Base-by-base conservation (phyloP, 2,797 vertebrate genomes). In the Pangasius djambal region DNA sequence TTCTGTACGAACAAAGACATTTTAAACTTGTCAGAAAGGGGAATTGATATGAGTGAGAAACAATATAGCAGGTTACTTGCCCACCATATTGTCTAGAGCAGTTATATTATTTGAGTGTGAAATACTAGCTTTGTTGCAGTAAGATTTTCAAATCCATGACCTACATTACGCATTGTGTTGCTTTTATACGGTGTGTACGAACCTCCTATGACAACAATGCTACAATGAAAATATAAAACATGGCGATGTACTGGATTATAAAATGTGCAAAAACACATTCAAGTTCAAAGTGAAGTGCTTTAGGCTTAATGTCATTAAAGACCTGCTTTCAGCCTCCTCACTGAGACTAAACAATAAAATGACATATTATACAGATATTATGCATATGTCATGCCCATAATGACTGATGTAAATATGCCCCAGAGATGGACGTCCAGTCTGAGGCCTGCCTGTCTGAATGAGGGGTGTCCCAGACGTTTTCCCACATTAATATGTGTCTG, bases 401-500 rank as follows among this genome's bases (percentile, higher is more conserved):
- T 94, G 93, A 92, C 93, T 94, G 93, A 94, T 94, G 93, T 92
- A 92, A 93, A 93, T 92, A 91, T 92, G 92, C 93, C 92, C 94
- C 93, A 95, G 94, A 95, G 94, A 96, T 95, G 95, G 93, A 96
- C 95, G 94, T 96, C 94, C 91, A 91, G 95, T 94, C 94, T 94
- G 94, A 91, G 89, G 92, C 90, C 94, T 93, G 94, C 93, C 93
- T 92, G 93, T 94, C 74, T 79, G 86, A 44, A 70, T 84, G 87
- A 85, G 88, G 89, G 91, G 93, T 94, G 93, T 92, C 93, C 95
- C 91, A 95, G 94, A 96, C 95, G 84, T 94, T 94, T 96, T 95
- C 96, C 95, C 95, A 96, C 96, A 96, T 96, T 96, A 97, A 96
- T 96, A 95, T 96, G 94, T 96, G 95, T 96, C 95, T 96, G 95